Conservation (phyloP, 2,888 invertebrate species). For the Cerceris rybyensis region DNA sequence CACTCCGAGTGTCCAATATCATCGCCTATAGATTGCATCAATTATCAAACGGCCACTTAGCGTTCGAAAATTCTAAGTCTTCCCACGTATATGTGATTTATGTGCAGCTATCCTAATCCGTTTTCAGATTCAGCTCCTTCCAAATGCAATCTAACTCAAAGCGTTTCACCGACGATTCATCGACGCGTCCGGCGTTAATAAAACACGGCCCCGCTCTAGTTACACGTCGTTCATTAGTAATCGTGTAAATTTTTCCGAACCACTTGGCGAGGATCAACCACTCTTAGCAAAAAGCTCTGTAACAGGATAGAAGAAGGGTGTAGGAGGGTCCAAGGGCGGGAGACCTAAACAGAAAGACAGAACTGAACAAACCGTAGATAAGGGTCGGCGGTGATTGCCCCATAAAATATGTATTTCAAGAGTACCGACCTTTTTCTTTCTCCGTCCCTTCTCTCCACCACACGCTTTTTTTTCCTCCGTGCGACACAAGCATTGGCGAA, state of each 20-base stretch:
- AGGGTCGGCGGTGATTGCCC: constrained; percentile 79
- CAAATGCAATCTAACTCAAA: constrained; percentile 1
- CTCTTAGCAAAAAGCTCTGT: constrained; percentile 1
- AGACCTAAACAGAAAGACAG: constrained; percentile 45
- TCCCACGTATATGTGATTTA: constrained; percentile 15
- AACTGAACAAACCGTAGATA: constrained; percentile 79
- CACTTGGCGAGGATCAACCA: constrained; percentile 49
- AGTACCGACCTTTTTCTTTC: constrained; percentile 67
- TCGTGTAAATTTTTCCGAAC: constrained; percentile 64
- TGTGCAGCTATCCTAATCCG: not conserved
- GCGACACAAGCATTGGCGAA: constrained; percentile 55
- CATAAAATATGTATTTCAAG: constrained; percentile 80
- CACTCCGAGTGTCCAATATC: too few relatives aligned
- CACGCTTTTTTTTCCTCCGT: constrained; percentile 53
- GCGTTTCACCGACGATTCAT: constrained; percentile 38
- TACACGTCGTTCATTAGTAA: constrained; percentile 62
- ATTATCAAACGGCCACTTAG: constrained; percentile 1
- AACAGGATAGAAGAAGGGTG: not conserved
- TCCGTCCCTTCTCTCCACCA: constrained; percentile 33
- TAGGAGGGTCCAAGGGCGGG: constrained; percentile 21
- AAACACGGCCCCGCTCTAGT: constrained; percentile 12
- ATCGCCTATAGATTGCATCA: not conserved
- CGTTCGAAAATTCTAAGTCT: not conserved
- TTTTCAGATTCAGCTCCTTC: constrained; percentile 3
- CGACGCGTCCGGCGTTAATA: constrained; percentile 32